Evolutionary conservation across 2,888 invertebrate species (phyloP).

Genomic region (Hydroisotoma schaefferi): DNA sequence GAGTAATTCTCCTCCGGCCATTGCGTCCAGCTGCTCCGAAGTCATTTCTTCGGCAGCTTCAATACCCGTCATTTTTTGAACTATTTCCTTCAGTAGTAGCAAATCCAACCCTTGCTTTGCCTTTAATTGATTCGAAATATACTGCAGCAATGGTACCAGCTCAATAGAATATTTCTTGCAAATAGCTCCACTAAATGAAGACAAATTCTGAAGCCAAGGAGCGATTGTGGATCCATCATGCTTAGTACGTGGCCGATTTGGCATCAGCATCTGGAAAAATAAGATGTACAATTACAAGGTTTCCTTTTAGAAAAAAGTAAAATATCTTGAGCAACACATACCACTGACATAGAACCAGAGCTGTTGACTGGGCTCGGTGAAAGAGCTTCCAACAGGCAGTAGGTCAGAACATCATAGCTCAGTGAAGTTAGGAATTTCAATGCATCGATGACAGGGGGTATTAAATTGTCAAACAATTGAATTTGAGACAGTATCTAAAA

Average conservation of each 20-base stretch:
- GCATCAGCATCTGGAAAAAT: constrained; percentile 44
- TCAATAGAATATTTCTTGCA: constrained; percentile 98
- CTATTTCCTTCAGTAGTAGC: constrained; percentile 90
- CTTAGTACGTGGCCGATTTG: constrained; percentile 59
- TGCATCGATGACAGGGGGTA: constrained; percentile 94
- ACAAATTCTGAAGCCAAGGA: constrained; percentile 88
- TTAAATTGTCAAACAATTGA: constrained; percentile 90
- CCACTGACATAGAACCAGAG: constrained; percentile 34
- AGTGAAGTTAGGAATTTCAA: constrained; percentile 91
- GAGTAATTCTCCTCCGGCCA: constrained; percentile 93
- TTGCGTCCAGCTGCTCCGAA: constrained; percentile 89
- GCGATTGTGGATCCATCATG: constrained; percentile 89
- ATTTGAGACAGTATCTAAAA: constrained; percentile 69
- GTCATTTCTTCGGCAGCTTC: constrained; percentile 97
- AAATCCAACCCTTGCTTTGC: constrained; percentile 91
- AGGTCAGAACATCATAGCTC: constrained; percentile 93
- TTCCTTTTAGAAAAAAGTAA: constrained; percentile 4
- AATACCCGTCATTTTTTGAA: constrained; percentile 99
- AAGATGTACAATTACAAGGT: background rate
- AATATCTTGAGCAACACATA: constrained; percentile 16
- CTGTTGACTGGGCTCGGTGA: constrained; percentile 54
- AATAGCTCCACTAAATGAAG: constrained; percentile 91
- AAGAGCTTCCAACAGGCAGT: constrained; percentile 89
- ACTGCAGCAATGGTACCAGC: constrained; percentile 89
- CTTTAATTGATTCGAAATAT: constrained; percentile 94